A percentile compares a stretch with the other conserved stretches of the same genome.
phyloP scores from a whole-genome alignment of 2,797 vertebrate species.

The Lepus townsendii region DNA sequence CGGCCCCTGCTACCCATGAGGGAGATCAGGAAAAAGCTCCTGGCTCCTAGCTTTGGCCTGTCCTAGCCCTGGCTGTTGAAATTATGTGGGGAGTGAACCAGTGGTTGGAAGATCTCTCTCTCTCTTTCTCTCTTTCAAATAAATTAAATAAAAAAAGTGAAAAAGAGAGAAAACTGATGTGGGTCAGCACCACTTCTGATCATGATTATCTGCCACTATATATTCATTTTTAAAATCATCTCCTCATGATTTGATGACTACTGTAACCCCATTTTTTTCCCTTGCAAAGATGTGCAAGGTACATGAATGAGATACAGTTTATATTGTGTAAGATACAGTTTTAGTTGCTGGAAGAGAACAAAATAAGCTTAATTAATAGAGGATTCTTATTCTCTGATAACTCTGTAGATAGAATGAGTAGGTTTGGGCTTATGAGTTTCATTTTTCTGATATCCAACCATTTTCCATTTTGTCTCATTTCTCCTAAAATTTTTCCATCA shows the following conservation, averaged over 20 bases:
- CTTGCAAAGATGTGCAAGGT: too few relatives aligned
- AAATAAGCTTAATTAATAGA: not conserved
- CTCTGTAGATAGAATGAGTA: not conserved
- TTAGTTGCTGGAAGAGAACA: not conserved
- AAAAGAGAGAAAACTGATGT: too few relatives aligned
- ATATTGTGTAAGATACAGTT: not conserved
- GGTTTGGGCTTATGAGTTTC: not conserved
- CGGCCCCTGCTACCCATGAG: too few relatives aligned
- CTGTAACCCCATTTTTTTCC: not conserved
- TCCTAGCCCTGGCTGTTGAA: too few relatives aligned
- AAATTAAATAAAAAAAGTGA: too few relatives aligned
- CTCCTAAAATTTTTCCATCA: not conserved
- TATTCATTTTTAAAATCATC: not conserved
- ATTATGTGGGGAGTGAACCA: too few relatives aligned
- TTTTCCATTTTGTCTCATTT: not conserved
- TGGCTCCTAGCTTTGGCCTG: too few relatives aligned
- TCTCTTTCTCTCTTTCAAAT: too few relatives aligned
- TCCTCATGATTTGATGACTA: not conserved
- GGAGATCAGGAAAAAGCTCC: too few relatives aligned
- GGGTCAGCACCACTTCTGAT: not conserved
- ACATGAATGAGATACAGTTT: not conserved
- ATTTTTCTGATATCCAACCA: not conserved
- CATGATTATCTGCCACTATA: not conserved
- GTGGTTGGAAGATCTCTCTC: too few relatives aligned
- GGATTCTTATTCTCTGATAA: slow-evolving; percentile 21